Conservation (phyloP, 2,888 invertebrate genomes). For the Nomada fucata region DNA sequence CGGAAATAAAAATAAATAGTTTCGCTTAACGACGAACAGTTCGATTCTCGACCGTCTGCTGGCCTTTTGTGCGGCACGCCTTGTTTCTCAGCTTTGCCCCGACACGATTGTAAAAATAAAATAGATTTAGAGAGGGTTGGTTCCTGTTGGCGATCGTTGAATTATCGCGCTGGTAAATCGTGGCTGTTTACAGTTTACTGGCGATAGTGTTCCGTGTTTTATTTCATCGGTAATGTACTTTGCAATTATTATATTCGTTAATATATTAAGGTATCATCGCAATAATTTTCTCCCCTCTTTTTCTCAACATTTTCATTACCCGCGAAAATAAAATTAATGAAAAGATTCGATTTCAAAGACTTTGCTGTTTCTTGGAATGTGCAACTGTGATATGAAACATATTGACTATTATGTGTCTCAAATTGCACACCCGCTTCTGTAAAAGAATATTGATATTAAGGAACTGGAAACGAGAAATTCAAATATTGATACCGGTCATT, state of each 20-base stretch:
- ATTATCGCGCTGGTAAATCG: slow-evolving; percentile 22
- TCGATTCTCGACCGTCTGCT: background rate
- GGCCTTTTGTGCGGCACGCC: background rate
- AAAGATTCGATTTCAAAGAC: too few relatives aligned
- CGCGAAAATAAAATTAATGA: too few relatives aligned
- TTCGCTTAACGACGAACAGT: background rate
- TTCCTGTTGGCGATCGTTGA: background rate
- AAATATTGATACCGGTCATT: too few relatives aligned
- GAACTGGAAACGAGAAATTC: too few relatives aligned
- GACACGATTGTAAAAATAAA: background rate
- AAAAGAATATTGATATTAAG: too few relatives aligned
- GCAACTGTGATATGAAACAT: too few relatives aligned
- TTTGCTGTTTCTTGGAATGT: too few relatives aligned
- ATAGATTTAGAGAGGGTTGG: background rate
- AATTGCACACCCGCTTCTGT: too few relatives aligned
- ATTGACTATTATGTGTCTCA: too few relatives aligned
- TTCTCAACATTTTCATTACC: too few relatives aligned
- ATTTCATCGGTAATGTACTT: slow-evolving; percentile 8
- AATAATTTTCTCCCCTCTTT: too few relatives aligned
- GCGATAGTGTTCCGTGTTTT: background rate
- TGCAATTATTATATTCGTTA: background rate
- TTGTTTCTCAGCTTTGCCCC: background rate
- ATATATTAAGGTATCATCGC: too few relatives aligned
- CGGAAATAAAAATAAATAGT: slow-evolving; percentile 42
- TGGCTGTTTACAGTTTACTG: background rate